These are phyloP conservation scores for Aphelinus certus DNA, from an alignment of 1,140 invertebrate species.

Conservation along the genomic window DNA sequence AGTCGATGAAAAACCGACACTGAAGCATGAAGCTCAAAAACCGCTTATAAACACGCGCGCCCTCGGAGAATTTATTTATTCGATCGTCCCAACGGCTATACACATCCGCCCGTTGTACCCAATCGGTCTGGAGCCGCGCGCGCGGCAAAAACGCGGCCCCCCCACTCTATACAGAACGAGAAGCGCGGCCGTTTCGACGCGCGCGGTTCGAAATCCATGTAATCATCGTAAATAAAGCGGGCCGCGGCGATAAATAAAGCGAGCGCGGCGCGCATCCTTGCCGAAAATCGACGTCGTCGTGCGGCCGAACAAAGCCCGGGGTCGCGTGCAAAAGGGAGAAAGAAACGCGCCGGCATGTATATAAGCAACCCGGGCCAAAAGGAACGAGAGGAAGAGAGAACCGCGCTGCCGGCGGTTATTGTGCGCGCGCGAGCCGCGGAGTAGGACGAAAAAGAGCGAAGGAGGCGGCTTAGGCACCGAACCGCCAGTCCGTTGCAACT, in stretches of 20 bases:
- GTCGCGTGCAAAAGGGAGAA: background rate
- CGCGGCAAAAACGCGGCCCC: background rate
- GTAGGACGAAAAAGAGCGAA: no score
- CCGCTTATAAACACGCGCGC: no score
- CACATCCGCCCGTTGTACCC: no score
- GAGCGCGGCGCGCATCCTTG: background rate
- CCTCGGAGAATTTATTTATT: no score
- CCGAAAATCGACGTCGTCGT: background rate
- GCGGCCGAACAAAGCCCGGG: slow-evolving; percentile 5
- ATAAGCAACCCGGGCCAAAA: background rate
- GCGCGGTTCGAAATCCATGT: background rate
- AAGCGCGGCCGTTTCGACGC: background rate
- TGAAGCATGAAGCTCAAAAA: no score
- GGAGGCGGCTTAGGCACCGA: no score
- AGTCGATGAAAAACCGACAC: no score
- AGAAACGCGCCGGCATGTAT: background rate
- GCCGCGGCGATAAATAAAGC: slow-evolving; percentile 25
- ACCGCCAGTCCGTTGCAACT: no score
- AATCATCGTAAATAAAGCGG: slow-evolving; percentile 31
- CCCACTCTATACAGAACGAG: background rate
- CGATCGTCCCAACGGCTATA: no score
- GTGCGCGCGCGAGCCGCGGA: no score
- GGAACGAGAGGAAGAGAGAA: background rate
- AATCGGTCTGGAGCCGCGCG: no score
- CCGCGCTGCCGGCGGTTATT: no score